Conservation (phyloP, 2,113 vertebrate genomes). For the Brachyistius frenatus region DNA sequence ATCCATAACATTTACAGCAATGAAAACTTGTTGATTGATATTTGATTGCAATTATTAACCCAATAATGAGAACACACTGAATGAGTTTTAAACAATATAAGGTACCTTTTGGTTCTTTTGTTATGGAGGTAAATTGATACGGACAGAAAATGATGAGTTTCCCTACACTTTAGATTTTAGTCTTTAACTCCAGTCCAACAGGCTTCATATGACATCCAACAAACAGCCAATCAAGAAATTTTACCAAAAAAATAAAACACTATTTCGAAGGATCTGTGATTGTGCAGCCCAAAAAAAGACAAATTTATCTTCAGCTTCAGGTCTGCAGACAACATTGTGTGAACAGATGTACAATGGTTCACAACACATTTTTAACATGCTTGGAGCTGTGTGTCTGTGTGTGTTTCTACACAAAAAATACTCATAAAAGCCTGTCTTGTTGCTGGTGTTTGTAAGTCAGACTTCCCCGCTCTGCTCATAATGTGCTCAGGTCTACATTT, state of each 20-base stretch:
- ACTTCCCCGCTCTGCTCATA: not conserved
- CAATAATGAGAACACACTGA: not conserved
- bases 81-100: not conserved
- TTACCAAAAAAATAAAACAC: not conserved
- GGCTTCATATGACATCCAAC: not conserved
- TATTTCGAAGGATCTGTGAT: not conserved
- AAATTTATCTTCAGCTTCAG: constrained; percentile 17
- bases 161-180: not conserved
- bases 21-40: too few relatives aligned
- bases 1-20: too few relatives aligned
- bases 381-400: not conserved
- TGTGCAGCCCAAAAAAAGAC: not conserved
- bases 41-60: not conserved
- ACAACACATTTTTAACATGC: not conserved
- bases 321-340: not conserved
- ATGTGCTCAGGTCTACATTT: not conserved
- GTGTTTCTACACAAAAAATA: not conserved
- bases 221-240: not conserved
- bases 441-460: not conserved
- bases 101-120: not conserved
- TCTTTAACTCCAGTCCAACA: not conserved
- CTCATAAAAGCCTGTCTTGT: not conserved
- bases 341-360: not conserved
- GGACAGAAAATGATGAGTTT: not conserved
- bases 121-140: not conserved